Evolutionary conservation across 2,888 invertebrate species (phyloP).

Genomic region (Rambutsinella grinnellia): DNA sequence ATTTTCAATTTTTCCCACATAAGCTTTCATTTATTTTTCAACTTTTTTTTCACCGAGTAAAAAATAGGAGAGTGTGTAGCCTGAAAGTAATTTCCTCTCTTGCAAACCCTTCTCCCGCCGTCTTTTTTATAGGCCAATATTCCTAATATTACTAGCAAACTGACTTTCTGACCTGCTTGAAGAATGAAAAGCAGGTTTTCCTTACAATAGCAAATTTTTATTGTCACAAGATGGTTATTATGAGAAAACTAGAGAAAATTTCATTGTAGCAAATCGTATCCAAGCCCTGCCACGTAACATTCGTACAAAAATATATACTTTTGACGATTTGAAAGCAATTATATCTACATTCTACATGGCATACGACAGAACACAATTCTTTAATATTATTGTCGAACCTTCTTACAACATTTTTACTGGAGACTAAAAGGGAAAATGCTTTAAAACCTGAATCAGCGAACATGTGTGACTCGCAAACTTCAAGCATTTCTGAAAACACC

Average conservation of each 20-base stretch:
- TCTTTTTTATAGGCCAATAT: neutral
- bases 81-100: constrained; percentile 33
- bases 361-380: too few species aligned
- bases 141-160: neutral
- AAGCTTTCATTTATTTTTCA: too few species aligned
- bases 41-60: too few species aligned
- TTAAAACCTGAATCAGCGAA: too few species aligned
- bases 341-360: neutral
- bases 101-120: neutral
- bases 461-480: too few species aligned
- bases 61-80: too few species aligned
- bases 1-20: too few species aligned
- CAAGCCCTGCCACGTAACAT: neutral
- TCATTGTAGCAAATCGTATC: constrained; percentile 33
- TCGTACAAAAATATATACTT: neutral
- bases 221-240: constrained; percentile 50
- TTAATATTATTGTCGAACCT: too few species aligned
- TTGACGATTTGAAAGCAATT: neutral
- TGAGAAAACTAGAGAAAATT: constrained; percentile 33
- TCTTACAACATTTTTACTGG: too few species aligned
- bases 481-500: too few species aligned
- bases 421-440: too few species aligned
- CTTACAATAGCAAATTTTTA: constrained; percentile 33
- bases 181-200: constrained; percentile 1
- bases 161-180: neutral